Evolutionary conservation across 2,888 invertebrate species (phyloP), one percentile per base, ranked within the genome.

Genomic region (Drosophila neonasuta): DNA sequence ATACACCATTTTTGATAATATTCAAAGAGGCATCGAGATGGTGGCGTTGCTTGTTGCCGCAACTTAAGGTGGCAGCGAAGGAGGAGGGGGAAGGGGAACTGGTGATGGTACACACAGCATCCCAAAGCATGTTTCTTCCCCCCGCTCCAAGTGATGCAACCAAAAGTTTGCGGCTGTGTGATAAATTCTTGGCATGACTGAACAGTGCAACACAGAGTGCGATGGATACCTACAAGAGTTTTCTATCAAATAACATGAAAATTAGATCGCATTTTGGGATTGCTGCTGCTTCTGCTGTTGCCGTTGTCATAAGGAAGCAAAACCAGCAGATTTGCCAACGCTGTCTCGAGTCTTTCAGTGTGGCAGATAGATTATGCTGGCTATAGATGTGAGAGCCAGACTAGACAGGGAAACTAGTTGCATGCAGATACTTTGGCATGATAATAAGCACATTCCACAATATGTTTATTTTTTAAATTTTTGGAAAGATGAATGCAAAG

Each of bases 1-100:
- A 83, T 85, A 85, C 85, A 85, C 73, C 69, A 71, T 80, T 85
- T 85, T 79, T 80, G 85, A 83, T 83, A 83, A 82, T 85, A 84
- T 86, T 78, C 66, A 72, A 62, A 59, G 72, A 80, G 80, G 59
- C 60, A 44, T 10, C 41, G 29, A 36, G 63, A 36, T 44, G 62
- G 20, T 3, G 45, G 13, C 59, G 58, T 6, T 34, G 59, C 10
- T 52, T 11, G 32, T 57, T 15, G 45, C 29, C n/a, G 34, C 4
- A 20, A 45, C 59, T 51, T 7, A 42, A 36, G 55, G 65, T 39
- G 59, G 17, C 29, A 41, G 50, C 30, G 42, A 36, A 45, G 50
- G 41, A n/a, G 44, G 2, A 1, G 24, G 24, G 5, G 5, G 1
- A 24, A 24, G 24, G 24, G 24, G 24, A 24, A 5, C 1, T 24